A percentile compares a stretch with the other conserved stretches of the same genome.
Conservation (phyloP, 2,113 vertebrate genomes). For the Eurystomus gularis region DNA sequence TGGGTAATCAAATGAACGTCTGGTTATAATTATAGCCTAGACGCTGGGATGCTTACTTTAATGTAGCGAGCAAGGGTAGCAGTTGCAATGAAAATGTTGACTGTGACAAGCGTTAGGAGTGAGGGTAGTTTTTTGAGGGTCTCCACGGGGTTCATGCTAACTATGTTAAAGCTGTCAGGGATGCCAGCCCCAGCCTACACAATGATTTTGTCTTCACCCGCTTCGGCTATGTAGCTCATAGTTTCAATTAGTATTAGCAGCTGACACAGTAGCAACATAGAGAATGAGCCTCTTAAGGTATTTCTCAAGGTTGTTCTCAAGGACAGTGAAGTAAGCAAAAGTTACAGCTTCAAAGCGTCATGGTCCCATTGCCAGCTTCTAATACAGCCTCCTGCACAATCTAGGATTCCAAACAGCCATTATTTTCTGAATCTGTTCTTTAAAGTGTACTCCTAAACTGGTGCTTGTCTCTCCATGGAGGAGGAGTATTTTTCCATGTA, state of each 20-base stretch:
- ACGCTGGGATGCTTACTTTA: background rate
- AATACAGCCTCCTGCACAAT: background rate
- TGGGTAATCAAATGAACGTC: constrained; percentile 31
- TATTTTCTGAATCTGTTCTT: background rate
- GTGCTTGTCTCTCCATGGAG: background rate
- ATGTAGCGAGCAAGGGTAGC: background rate
- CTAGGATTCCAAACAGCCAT: background rate
- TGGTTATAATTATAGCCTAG: constrained; percentile 24
- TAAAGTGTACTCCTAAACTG: background rate
- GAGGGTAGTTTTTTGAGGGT: background rate
- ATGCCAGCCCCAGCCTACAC: background rate
- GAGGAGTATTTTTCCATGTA: background rate
- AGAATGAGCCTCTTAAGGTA: background rate
- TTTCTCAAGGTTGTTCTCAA: background rate
- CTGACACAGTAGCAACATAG: background rate
- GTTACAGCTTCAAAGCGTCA: background rate
- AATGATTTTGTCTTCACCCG: background rate
- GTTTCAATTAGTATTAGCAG: background rate
- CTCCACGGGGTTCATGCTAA: background rate
- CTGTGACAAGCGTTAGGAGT: background rate
- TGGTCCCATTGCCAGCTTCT: background rate
- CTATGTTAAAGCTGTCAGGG: background rate
- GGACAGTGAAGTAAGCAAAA: background rate
- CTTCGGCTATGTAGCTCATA: background rate
- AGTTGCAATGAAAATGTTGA: background rate